These are phyloP conservation scores for Conistra vaccinii DNA, from an alignment of 2,888 invertebrate genomes.

Conservation along the genomic window DNA sequence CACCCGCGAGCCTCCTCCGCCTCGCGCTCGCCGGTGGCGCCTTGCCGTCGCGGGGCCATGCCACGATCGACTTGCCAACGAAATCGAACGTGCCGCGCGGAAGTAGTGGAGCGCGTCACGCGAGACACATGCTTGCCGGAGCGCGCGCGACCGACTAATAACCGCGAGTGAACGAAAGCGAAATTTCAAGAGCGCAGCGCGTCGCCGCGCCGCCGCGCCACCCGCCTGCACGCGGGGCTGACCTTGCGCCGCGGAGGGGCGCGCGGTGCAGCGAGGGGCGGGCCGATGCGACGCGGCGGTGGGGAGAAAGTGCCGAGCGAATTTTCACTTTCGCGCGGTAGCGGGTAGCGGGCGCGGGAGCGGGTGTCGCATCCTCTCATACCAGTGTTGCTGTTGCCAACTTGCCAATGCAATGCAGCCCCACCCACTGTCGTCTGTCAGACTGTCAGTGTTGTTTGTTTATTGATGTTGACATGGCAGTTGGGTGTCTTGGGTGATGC, in stretches of 20 bases:
- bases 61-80: conserved; percentile 81
- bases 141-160: conserved; percentile 91
- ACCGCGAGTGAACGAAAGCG: conserved; percentile 92
- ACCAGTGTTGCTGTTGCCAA: not conserved
- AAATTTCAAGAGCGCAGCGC: conserved; percentile 93
- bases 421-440: not conserved
- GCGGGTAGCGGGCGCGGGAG: conserved; percentile 80
- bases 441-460: not conserved
- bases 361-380: conserved; percentile 59
- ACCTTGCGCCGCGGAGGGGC: conserved; percentile 81
- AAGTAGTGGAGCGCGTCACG: conserved; percentile 87
- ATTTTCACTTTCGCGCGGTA: conserved; percentile 89
- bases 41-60: conserved; percentile 90
- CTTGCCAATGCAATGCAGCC: conserved; percentile 15
- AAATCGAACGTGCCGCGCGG: conserved; percentile 85
- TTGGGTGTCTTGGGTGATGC: no score
- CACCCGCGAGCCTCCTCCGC: conserved; percentile 92
- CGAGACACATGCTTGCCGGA: conserved; percentile 91
- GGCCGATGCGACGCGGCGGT: conserved; percentile 79
- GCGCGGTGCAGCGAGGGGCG: conserved; percentile 73
- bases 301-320: conserved; percentile 89
- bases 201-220: conserved; percentile 83
- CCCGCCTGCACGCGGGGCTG: conserved; percentile 85
- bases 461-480: conserved; percentile 14
- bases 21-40: conserved; percentile 87